Conservation (phyloP, 2,888 invertebrate genomes). For the Achlya flavicornis region DNA sequence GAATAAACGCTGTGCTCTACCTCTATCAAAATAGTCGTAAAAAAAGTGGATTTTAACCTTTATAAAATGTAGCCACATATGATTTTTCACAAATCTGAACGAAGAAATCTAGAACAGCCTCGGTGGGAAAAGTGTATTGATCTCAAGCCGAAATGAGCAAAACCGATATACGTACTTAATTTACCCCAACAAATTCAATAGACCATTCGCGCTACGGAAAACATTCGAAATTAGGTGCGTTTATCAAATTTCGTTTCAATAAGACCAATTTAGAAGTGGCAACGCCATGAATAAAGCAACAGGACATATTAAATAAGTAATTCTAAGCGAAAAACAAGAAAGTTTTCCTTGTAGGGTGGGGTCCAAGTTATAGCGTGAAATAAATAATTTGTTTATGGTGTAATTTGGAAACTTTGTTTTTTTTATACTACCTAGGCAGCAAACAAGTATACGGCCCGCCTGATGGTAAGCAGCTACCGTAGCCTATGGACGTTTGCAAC, state of each 20-base stretch:
- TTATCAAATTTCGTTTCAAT: constrained; percentile 28
- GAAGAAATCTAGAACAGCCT: too few species aligned
- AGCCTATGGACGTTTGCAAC: too few species aligned
- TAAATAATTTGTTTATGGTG: neutral
- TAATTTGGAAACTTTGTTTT: too few species aligned
- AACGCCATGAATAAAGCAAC: constrained; percentile 16
- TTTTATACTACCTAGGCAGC: too few species aligned
- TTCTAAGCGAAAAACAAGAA: constrained; percentile 18
- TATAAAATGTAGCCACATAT: too few species aligned
- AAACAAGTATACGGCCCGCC: too few species aligned
- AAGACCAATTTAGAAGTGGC: constrained; percentile 18
- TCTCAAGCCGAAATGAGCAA: neutral
- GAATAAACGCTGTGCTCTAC: too few species aligned
- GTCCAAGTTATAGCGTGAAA: neutral
- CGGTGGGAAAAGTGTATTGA: neutral
- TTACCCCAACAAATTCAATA: constrained; percentile 25
- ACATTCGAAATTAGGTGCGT: constrained; percentile 25
- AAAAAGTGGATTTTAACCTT: too few species aligned
- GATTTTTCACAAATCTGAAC: too few species aligned
- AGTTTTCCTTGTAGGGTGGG: constrained; percentile 18
- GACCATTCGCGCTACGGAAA: constrained; percentile 17
- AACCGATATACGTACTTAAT: neutral
- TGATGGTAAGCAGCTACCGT: too few species aligned
- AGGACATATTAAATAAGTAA: constrained; percentile 29
- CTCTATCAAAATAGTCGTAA: too few species aligned